Conservation (phyloP, 2,888 invertebrate species). For the Ennomos fuscantarius region DNA sequence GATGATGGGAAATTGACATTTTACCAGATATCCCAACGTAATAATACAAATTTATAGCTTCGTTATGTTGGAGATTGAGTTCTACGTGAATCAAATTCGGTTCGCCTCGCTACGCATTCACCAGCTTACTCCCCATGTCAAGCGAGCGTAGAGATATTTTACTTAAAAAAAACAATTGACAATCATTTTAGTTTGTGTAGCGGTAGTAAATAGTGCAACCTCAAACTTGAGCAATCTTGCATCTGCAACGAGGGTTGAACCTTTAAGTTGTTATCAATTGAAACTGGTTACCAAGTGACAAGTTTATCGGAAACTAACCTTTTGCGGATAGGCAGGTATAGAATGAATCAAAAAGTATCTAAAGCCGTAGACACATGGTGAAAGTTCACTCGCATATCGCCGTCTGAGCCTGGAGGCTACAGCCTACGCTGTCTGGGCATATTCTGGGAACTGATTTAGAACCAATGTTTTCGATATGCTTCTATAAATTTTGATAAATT, state of each 20-base stretch:
- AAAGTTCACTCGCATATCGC: conserved; percentile 66
- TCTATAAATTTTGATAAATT: background rate
- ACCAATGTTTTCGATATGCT: conserved; percentile 6
- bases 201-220: too few relatives aligned
- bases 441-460: conserved; percentile 43
- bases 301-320: conserved; percentile 42
- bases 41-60: too few relatives aligned
- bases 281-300: conserved; percentile 27
- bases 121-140: too few relatives aligned
- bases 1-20: too few relatives aligned
- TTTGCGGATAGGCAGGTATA: conserved; percentile 44
- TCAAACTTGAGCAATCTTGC: background rate
- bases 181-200: too few relatives aligned
- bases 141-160: too few relatives aligned
- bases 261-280: conserved; percentile 9
- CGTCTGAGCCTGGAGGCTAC: conserved; percentile 61
- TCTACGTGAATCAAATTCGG: too few relatives aligned
- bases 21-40: too few relatives aligned
- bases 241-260: too few relatives aligned
- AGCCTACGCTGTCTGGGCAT: conserved; percentile 52
- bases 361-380: conserved; percentile 67
- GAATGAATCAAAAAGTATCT: conserved; percentile 66
- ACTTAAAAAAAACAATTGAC: too few relatives aligned
- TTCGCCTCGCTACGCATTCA: too few relatives aligned
- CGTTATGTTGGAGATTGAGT: too few relatives aligned